These are phyloP conservation scores for Leptothorax acervorum DNA, from an alignment of 2,888 invertebrate species.

Conservation along the genomic window DNA sequence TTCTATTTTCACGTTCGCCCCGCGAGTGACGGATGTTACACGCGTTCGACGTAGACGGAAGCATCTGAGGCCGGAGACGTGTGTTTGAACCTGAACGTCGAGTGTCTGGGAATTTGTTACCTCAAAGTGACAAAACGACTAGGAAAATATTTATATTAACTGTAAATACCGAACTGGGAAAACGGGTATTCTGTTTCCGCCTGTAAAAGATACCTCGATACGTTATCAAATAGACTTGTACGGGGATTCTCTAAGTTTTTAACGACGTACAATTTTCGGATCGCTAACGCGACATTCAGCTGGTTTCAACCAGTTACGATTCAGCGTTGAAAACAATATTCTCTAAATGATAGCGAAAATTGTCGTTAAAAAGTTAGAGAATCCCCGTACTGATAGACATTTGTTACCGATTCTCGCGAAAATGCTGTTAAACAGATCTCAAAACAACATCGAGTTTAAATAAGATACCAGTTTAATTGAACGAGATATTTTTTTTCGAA, in stretches of 20 bases:
- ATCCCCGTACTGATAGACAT: not conserved
- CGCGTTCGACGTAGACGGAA: slow-evolving; percentile 56
- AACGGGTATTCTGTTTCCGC: slow-evolving; percentile 11
- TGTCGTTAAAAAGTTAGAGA: no score
- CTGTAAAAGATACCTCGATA: not conserved
- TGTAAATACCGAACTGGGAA: not conserved
- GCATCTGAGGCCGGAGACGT: slow-evolving; percentile 48
- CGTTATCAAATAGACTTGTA: not conserved
- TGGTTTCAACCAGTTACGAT: no score
- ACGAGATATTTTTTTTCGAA: slow-evolving; percentile 16
- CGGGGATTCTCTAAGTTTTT: no score
- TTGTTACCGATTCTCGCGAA: not conserved
- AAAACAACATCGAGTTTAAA: not conserved
- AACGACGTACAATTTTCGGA: no score
- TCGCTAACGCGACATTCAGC: no score
- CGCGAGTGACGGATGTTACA: slow-evolving; percentile 58
- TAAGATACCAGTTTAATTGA: slow-evolving; percentile 22
- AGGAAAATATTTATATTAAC: slow-evolving; percentile 29
- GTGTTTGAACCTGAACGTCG: slow-evolving; percentile 9
- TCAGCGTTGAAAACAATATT: no score
- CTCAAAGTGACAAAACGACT: slow-evolving; percentile 12
- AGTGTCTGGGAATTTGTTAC: slow-evolving; percentile 36
- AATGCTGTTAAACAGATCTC: not conserved
- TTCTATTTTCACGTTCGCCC: slow-evolving; percentile 64
- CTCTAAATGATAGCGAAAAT: no score